Base-by-base conservation (phyloP, 2,113 vertebrate species). In the Tenebrosternarchus preto region DNA sequence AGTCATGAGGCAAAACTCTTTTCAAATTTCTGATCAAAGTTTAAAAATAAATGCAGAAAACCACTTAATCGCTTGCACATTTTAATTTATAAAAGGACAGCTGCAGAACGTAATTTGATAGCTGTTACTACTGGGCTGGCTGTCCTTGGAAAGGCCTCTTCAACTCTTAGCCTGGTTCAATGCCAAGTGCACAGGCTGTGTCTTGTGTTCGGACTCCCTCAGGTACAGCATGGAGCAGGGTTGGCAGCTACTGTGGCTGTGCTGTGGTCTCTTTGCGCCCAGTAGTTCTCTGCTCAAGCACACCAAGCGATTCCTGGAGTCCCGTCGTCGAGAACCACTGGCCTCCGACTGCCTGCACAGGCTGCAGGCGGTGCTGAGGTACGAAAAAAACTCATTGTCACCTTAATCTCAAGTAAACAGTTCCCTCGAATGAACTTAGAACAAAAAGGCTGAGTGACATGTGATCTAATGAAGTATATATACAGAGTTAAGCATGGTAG, bases 161-260 rank as follows among this genome's bases (percentile, higher is more conserved):
- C 5, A 25, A 69, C 20, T 27, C 61, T 74, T 46, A 59, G 1
- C 53, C 25, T 67, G 15, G 24, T 55, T 73, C 46, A 61, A 31
- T 29, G 20, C n/a, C 20, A 33, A 3, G 11, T 53, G 36, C 24
- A 6, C 7, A 29, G 11, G 59, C 19, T 57, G 43, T 15, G 12
- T 50, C 43, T 12, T 24, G 19, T 43, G 16, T 60, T 15, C 2
- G 29, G 39, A 0, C 57, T 46, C 1, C 81, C 55, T 0, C 91
- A 99, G 98, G 89, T 93, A 93, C 87, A 99, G 98, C 0, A 24
- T 96, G 71, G 95, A 95, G 82, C 93, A 89, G 59, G 97, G 96
- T 78, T 99, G 97, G 98, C 97, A 98, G 89, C 92, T 99, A 57
- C 89, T 99, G 19, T 99, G 97, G 96, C 94, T 99, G 22, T 97